These are phyloP conservation scores for Eupsilia transversa DNA, from an alignment of 2,888 invertebrate species.

Conservation along the genomic window DNA sequence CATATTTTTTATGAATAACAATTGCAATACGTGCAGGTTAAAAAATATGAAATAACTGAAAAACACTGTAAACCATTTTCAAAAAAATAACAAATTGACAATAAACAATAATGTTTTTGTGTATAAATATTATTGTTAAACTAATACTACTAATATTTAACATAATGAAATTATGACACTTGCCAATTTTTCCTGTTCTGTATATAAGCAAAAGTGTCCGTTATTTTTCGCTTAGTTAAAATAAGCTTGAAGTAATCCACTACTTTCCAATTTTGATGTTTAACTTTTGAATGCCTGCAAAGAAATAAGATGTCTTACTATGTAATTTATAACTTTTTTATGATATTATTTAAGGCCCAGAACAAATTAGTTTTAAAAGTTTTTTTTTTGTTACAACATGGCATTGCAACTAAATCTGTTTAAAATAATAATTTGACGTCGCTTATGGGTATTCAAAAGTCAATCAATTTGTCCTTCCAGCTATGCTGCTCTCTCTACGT, in stretches of 20 bases:
- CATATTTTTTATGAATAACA: background rate
- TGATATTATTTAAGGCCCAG: slow-evolving; percentile 8
- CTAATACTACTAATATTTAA: slow-evolving; percentile 45
- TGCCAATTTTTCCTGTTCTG: slow-evolving; percentile 21
- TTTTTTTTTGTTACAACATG: background rate
- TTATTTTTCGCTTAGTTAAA: slow-evolving; percentile 13
- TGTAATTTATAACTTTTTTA: background rate
- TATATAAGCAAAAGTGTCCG: background rate
- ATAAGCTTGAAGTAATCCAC: slow-evolving; percentile 17
- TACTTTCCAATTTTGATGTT: slow-evolving; percentile 19
- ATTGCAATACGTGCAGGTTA: background rate
- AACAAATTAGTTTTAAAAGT: slow-evolving; percentile 34
- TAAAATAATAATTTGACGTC: background rate
- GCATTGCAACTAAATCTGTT: background rate
- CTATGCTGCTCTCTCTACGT: background rate
- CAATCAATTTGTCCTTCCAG: background rate
- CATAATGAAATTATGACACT: slow-evolving; percentile 19
- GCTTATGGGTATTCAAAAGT: slow-evolving; percentile 24
- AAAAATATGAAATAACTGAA: background rate
- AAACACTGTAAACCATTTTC: slow-evolving; percentile 63
- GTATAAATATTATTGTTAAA: slow-evolving; percentile 63
- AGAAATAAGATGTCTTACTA: background rate
- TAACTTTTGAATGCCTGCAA: slow-evolving; percentile 33
- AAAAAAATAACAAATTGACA: slow-evolving; percentile 70
- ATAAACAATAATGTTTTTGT: slow-evolving; percentile 70